Conservation (phyloP, 2,888 invertebrate genomes). For the Hirtodrosophila duncani region DNA sequence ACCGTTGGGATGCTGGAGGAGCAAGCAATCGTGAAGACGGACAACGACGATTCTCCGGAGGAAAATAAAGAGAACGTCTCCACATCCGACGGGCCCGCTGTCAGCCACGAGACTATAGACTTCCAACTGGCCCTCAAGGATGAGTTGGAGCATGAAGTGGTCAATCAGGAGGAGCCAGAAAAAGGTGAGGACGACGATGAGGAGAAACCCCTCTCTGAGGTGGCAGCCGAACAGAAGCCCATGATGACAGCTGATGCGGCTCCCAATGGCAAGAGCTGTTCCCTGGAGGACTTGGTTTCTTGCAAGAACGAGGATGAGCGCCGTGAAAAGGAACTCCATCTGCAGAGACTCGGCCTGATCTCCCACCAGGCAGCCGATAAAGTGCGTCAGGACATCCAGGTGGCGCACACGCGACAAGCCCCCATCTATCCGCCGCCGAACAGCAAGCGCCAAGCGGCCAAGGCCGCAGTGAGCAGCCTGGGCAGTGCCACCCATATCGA, state of each 20-base stretch:
- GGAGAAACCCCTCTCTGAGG: constrained; percentile 37
- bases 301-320: constrained; percentile 81
- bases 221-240: constrained; percentile 30
- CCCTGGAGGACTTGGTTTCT: no score
- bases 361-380: constrained; percentile 86
- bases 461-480: constrained; percentile 32
- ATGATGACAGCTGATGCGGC: constrained; percentile 10
- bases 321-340: constrained; percentile 85
- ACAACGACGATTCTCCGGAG: constrained; percentile 32
- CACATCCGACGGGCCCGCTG: constrained; percentile 29
- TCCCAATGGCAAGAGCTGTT: constrained; percentile 42
- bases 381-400: constrained; percentile 78
- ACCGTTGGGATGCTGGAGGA: no score
- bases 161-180: background rate
- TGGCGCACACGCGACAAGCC: constrained; percentile 51
- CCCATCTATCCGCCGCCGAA: constrained; percentile 38
- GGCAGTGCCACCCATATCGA: constrained; percentile 73
- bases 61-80: constrained; percentile 56
- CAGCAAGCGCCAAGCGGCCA: constrained; percentile 56
- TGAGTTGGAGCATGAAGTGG: constrained; percentile 1
- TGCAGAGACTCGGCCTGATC: constrained; percentile 86
- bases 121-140: constrained; percentile 37
- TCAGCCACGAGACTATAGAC: constrained; percentile 29
- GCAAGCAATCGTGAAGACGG: constrained; percentile 13
- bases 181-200: constrained; percentile 22